Evolutionary conservation across 2,797 vertebrate genomes (phyloP).

Genomic region (Diplodus sargus): DNA sequence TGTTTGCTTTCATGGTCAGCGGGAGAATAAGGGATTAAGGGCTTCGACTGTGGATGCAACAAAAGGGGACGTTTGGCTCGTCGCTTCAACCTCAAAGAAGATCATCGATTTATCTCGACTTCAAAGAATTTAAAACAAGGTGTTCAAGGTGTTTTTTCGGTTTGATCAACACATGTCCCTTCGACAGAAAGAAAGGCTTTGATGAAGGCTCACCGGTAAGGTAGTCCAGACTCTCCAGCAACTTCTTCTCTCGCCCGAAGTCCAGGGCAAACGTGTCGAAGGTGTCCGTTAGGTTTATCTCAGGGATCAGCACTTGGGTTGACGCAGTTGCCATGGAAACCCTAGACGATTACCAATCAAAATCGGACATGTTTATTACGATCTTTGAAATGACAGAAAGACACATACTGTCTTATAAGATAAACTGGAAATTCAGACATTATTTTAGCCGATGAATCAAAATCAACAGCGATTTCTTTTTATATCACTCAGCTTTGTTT

Average conservation of each 20-base stretch:
- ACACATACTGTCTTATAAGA: too few relatives aligned
- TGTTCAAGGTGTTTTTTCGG: not conserved
- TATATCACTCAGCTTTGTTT: conserved; percentile 22
- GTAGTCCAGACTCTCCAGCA: conserved; percentile 98
- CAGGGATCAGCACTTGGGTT: conserved; percentile 97
- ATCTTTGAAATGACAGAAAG: not conserved
- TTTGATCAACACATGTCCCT: not conserved
- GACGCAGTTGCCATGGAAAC: conserved; percentile 99
- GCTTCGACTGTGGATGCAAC: not conserved
- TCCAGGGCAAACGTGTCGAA: conserved; percentile 98
- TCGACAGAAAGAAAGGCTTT: not conserved
- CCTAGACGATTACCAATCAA: conserved; percentile 74
- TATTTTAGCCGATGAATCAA: not conserved
- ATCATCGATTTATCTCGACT: not conserved
- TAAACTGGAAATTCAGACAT: not conserved
- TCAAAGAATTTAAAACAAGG: not conserved
- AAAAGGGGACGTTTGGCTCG: not conserved
- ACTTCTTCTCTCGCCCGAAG: conserved; percentile 97
- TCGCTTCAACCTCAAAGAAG: not conserved
- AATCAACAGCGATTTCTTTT: conserved; percentile 35
- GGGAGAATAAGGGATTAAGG: conserved; percentile 21
- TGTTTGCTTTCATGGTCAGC: conserved; percentile 23
- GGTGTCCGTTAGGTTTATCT: conserved; percentile 97
- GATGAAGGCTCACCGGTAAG: conserved; percentile 90
- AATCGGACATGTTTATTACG: not conserved